These are phyloP conservation scores for Diadophis punctatus DNA, from an alignment of 2,113 vertebrate genomes.

Conservation along the genomic window DNA sequence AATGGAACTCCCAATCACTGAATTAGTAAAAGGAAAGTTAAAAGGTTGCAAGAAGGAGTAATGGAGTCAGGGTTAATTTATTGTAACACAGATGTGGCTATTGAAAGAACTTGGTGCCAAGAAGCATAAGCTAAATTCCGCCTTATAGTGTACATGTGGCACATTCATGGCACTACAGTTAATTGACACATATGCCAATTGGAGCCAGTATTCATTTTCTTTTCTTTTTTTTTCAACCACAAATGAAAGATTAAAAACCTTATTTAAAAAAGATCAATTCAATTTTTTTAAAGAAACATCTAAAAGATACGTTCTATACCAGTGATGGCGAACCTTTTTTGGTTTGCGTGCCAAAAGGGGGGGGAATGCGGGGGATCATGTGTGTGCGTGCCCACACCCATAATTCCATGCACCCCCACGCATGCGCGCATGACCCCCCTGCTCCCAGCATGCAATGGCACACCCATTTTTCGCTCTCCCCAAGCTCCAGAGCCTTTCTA, in stretches of 20 bases:
- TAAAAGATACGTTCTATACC: too few relatives aligned
- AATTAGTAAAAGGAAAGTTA: not conserved
- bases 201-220: not conserved
- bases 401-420: too few relatives aligned
- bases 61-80: not conserved
- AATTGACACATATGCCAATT: not conserved
- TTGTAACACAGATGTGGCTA: not conserved
- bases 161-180: not conserved
- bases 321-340: too few relatives aligned
- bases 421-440: too few relatives aligned
- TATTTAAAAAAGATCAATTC: not conserved
- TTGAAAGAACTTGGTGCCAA: not conserved
- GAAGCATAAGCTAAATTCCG: not conserved
- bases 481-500: too few relatives aligned
- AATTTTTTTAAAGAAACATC: not conserved
- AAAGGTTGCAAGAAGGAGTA: not conserved
- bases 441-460: too few relatives aligned
- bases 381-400: too few relatives aligned
- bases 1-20: not conserved
- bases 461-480: too few relatives aligned
- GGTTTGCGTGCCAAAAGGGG: too few relatives aligned
- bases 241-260: not conserved
- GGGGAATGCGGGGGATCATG: too few relatives aligned
- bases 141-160: not conserved
- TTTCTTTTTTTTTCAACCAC: not conserved